These are phyloP conservation scores for Pangasius macronema DNA, from an alignment of 2,797 vertebrate species.

Conservation along the genomic window DNA sequence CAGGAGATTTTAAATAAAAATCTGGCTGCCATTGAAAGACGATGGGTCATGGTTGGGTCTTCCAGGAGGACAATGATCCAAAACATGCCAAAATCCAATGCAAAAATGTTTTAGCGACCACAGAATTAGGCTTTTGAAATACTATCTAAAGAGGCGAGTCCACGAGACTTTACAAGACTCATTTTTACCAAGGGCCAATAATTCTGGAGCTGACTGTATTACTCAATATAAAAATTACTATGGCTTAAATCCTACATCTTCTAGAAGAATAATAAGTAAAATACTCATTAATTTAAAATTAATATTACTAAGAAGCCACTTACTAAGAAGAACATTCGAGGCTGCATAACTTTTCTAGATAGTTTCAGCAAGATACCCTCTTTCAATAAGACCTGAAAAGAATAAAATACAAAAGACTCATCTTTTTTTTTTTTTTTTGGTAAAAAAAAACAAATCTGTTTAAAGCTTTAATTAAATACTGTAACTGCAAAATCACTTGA, in stretches of 20 bases:
- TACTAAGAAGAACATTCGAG: constrained; percentile 96
- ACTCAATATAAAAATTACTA: background rate
- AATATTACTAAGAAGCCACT: constrained; percentile 11
- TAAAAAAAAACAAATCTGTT: background rate
- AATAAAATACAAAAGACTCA: background rate
- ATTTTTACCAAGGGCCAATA: background rate
- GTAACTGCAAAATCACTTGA: background rate
- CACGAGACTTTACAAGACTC: background rate
- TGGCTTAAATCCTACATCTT: background rate
- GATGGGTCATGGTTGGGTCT: background rate
- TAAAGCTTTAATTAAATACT: background rate
- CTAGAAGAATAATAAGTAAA: background rate
- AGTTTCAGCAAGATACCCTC: constrained; percentile 94
- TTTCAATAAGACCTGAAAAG: constrained; percentile 87
- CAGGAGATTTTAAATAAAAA: background rate
- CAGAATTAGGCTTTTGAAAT: background rate
- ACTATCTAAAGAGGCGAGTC: background rate
- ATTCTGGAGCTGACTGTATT: background rate
- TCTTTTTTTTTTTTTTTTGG: background rate
- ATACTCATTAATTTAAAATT: background rate
- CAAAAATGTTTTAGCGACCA: background rate
- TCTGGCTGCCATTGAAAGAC: background rate
- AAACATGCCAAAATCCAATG: background rate
- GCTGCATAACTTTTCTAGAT: constrained; percentile 96
- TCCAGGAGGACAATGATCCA: background rate